phyloP scores from a whole-genome alignment of 2,888 invertebrate genomes.

The Acholoe squamosa region DNA sequence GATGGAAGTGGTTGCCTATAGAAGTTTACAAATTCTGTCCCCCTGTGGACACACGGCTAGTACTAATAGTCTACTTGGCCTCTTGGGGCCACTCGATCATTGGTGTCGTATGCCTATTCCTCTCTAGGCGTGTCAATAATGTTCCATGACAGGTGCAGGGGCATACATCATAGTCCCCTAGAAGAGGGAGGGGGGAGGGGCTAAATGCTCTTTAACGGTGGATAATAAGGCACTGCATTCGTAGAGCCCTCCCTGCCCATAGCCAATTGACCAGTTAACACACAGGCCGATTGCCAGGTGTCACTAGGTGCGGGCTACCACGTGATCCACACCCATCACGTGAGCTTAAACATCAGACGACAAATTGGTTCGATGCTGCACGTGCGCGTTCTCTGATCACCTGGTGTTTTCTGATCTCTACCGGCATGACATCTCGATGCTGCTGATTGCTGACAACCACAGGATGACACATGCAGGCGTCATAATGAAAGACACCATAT shows the following conservation, averaged over 20 bases:
- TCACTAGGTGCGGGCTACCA: not conserved
- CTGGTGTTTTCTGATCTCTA: not conserved
- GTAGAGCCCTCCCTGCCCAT: not conserved
- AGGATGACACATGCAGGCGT: no score
- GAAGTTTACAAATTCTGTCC: no score
- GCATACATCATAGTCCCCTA: no score
- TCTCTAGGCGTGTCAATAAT: no score
- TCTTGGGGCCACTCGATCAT: no score
- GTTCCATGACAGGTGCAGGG: no score
- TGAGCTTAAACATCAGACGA: not conserved
- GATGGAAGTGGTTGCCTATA: no score
- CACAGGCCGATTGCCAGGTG: not conserved
- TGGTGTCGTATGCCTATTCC: no score
- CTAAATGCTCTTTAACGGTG: constrained; percentile 16
- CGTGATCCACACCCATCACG: constrained; percentile 19
- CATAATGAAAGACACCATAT: not conserved
- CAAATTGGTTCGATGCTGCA: not conserved
- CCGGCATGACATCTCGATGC: no score
- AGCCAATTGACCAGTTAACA: constrained; percentile 37
- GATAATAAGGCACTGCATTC: not conserved
- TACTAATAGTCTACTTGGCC: no score
- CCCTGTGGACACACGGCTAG: no score
- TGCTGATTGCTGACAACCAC: not conserved
- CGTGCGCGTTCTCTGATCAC: constrained; percentile 25
- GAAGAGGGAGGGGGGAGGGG: not conserved